Base-by-base conservation (phyloP, 2,888 invertebrate species). In the Heliconius erato region DNA sequence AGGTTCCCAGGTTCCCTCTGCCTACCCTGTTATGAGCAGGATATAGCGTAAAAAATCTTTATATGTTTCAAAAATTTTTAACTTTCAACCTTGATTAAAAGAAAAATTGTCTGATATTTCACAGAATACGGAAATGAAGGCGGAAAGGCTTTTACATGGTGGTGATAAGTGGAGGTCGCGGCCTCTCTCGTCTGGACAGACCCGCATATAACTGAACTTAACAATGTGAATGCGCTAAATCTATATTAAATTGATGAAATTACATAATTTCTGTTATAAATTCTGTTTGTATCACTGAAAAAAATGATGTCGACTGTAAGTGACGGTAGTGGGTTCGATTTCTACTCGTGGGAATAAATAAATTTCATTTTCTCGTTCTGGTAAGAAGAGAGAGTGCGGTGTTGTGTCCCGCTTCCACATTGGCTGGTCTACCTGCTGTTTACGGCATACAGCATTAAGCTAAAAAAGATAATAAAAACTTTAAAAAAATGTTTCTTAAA, bases 141-240 rank as follows among this genome's bases (percentile, higher is more conserved):
- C 89, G 90, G 89, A 90, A 89, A 88, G 85, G 85, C 85, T 67
- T 87, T 85, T 84, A 84, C 85, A 87, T 86, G 84, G 83, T 82
- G 85, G 85, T 82, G 89, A 89, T 89, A 89, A 86, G 83, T 80
- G 77, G 85, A 91, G 91, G 91, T 88, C 89, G 89, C 90, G 91
- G 91, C 85, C 85, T 89, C 89, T 87, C 85, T 68, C 90, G 89
- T 89, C 91, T 88, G 88, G 87, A 84, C 86, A 85, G 82, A 85
- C 90, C 91, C 90, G 91, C 89, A 91, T 89, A 63, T 26, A 32
- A 16, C 6, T n/a, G 59, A 67, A 72, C 44, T n/a, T 44, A 40
- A 65, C n/a, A 40, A 77, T 77, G 35, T 19, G 35, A 76, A 65
- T 65, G 63, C 32, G 35, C n/a, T 74, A 23, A 23, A 14, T 16